These are phyloP conservation scores for Paraescarpia echinospica DNA, from an alignment of 1,140 invertebrate species.

Conservation along the genomic window DNA sequence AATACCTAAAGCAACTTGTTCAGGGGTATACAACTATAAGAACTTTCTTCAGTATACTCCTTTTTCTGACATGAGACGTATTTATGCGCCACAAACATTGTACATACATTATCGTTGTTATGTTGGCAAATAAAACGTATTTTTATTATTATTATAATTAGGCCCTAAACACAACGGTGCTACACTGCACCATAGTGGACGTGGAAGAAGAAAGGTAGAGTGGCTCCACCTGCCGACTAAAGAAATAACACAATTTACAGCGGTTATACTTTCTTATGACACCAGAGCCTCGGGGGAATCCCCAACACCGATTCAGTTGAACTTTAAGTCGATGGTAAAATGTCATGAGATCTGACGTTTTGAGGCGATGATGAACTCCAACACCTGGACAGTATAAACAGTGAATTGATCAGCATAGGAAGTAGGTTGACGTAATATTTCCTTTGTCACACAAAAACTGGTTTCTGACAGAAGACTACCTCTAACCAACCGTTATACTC, in stretches of 20 bases:
- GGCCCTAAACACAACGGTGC: too few species aligned
- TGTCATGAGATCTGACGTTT: background rate
- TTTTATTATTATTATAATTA: too few species aligned
- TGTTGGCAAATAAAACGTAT: too few species aligned
- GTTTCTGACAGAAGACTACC: background rate
- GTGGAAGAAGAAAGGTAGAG: background rate
- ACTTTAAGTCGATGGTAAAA: background rate
- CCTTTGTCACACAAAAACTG: background rate
- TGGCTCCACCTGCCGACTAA: background rate
- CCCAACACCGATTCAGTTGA: background rate
- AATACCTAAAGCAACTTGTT: too few species aligned
- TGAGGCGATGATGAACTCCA: background rate
- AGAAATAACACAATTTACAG: background rate
- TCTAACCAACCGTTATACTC: background rate
- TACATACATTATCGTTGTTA: too few species aligned
- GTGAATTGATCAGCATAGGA: background rate
- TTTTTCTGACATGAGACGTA: too few species aligned
- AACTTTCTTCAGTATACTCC: too few species aligned
- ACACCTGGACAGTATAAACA: background rate
- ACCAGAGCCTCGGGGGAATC: background rate
- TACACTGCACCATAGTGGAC: too few species aligned
- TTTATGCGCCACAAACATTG: too few species aligned
- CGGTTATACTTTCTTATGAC: background rate
- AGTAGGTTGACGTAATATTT: background rate
- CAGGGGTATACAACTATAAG: too few species aligned